Evolutionary conservation across 2,888 invertebrate species (phyloP), one percentile per base, ranked within the genome.

Genomic region (Spisula subtruncata): DNA sequence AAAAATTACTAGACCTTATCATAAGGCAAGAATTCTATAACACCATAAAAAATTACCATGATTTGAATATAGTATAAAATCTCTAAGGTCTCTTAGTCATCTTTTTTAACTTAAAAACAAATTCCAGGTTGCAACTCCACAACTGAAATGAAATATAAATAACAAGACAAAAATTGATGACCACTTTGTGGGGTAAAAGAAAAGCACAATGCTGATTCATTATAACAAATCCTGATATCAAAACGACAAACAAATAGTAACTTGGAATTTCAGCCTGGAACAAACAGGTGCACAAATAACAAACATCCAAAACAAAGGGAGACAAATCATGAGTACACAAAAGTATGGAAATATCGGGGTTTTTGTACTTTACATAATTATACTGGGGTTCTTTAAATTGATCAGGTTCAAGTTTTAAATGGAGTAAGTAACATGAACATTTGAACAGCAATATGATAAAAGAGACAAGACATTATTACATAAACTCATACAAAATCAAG

Each of bases 131-230:
- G 25, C 25, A 1, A 66, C 41, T 20, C 12, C 25, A n/a, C n/a
- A 66, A 66, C 25, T 20, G 25, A 66, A 66, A 66, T 66, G n/a
- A 10, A 66, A 66, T n/a, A 66, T 66, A n/a, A 66, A 66, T 66
- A 66, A 66, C 60, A 66, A n/a, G 25, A 66, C 10, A 66, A n/a
- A 66, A 66, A 51, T 20, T n/a, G 25, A 25, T 25, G 35, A 32
- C 75, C 75, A 75, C 32, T 75, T 75, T 32, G 35, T 32, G 18
- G 75, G 35, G 25, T 25, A 35, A 75, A 5, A 32, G 25, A 32
- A 75, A 18, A n/a, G n/a, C n/a, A 35, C 32, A 75, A 75, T 75
- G 75, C 75, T 75, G 75, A 35, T 35, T 25, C 18, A 35, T 35
- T 75, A 35, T 35, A 75, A 16, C 16, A 75, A 25, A 35, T 25